These are phyloP conservation scores for Nephotettix cincticeps DNA, from an alignment of 1,140 invertebrate genomes.

Conservation along the genomic window DNA sequence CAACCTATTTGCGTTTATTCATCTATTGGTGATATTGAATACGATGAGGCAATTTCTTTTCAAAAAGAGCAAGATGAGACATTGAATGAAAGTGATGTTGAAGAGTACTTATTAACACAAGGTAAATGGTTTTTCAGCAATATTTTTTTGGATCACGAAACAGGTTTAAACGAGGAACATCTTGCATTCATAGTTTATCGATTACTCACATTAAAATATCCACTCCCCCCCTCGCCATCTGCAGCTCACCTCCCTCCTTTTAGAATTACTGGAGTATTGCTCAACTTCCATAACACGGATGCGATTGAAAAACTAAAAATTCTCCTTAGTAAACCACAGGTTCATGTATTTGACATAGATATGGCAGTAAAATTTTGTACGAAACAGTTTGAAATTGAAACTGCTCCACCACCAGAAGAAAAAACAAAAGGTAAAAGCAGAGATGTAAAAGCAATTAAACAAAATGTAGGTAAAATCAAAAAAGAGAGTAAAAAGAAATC, in stretches of 20 bases:
- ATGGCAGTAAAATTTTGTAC: slow-evolving; percentile 58
- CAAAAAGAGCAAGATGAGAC: slow-evolving; percentile 54
- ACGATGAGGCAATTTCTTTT: slow-evolving; percentile 29
- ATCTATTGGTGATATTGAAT: not conserved
- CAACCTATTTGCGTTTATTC: not conserved
- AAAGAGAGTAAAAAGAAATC: not conserved
- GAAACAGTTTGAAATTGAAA: slow-evolving; percentile 35
- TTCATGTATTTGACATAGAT: slow-evolving; percentile 54
- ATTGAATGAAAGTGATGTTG: slow-evolving; percentile 48
- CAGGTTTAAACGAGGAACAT: slow-evolving; percentile 42
- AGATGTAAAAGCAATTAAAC: not conserved
- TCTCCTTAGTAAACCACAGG: slow-evolving; percentile 49
- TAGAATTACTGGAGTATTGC: slow-evolving; percentile 50
- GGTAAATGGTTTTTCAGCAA: slow-evolving; percentile 48
- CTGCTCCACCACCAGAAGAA: not conserved
- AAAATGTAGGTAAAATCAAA: not conserved
- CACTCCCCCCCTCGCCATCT: slow-evolving; percentile 45
- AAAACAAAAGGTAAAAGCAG: not conserved
- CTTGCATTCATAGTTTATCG: slow-evolving; percentile 57
- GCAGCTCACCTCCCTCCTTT: slow-evolving; percentile 48
- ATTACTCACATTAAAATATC: slow-evolving; percentile 56
- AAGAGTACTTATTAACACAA: slow-evolving; percentile 49
- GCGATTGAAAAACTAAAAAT: slow-evolving; percentile 44
- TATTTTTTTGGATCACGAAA: slow-evolving; percentile 34
- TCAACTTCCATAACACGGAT: slow-evolving; percentile 49